phyloP scores from a whole-genome alignment of 2,797 vertebrate species.

The Sitta carolinensis region DNA sequence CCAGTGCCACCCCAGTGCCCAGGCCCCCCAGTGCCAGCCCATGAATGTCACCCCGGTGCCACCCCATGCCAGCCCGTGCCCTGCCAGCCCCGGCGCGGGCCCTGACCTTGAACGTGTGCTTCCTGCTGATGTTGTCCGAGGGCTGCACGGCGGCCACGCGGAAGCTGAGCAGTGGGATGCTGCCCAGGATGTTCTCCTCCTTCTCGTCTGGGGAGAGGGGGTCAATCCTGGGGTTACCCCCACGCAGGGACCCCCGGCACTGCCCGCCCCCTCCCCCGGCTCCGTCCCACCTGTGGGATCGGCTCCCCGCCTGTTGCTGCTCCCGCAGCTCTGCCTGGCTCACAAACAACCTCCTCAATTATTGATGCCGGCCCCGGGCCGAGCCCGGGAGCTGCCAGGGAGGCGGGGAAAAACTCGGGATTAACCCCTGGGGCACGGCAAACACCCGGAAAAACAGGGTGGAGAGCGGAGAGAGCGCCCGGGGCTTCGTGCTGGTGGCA shows the following conservation, averaged over 20 bases:
- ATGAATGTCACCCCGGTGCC: not conserved
- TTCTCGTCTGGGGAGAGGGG: conserved; percentile 83
- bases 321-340: not conserved
- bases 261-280: not conserved
- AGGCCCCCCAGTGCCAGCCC: no score
- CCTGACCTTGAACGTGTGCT: conserved; percentile 94
- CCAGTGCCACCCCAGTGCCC: not conserved
- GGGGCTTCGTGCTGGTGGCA: not conserved
- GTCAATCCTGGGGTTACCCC: rapidly evolving
- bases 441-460: not conserved
- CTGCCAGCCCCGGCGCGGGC: not conserved
- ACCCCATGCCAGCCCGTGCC: not conserved
- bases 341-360: conserved; percentile 17
- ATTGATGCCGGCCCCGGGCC: conserved; percentile 23
- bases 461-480: rapidly evolving
- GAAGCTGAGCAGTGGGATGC: conserved; percentile 93
- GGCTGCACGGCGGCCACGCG: conserved; percentile 83
- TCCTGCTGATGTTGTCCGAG: conserved; percentile 90
- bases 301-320: conserved; percentile 37
- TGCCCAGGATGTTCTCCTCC: conserved; percentile 90
- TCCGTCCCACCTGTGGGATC: conserved; percentile 22
- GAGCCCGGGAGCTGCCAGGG: conserved; percentile 5
- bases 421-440: not conserved
- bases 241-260: not conserved
- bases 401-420: not conserved